Evolutionary conservation across 2,113 vertebrate species (phyloP).

Genomic region (Girardinichthys multiradiatus): DNA sequence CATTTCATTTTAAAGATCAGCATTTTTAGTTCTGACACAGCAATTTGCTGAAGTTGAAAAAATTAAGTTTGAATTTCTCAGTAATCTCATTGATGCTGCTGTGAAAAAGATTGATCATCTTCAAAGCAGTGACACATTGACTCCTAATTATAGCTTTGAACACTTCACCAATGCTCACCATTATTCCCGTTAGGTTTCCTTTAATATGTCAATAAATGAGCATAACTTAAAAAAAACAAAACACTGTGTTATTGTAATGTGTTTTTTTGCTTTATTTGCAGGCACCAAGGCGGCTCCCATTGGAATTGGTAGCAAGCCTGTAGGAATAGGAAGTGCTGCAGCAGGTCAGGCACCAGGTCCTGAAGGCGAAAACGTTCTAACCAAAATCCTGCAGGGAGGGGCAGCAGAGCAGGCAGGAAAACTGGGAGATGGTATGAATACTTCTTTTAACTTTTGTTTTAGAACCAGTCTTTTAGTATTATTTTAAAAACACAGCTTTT

Average conservation of each 20-base stretch:
- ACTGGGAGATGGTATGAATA: conserved; percentile 90
- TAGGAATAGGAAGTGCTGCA: conserved; percentile 76
- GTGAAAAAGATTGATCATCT: neutral
- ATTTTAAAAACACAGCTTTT: neutral
- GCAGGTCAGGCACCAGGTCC: conserved; percentile 78
- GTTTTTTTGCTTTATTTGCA: conserved; percentile 50
- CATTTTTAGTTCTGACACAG: too few relatives aligned
- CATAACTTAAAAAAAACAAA: neutral
- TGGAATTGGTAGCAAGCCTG: conserved; percentile 81
- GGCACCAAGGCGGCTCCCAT: conserved; percentile 85
- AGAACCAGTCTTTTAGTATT: neutral
- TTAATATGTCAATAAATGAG: neutral
- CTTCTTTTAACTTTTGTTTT: neutral
- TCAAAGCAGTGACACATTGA: neutral
- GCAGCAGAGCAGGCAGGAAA: conserved; percentile 98
- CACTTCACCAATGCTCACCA: neutral
- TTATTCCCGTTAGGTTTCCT: neutral
- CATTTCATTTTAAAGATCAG: too few relatives aligned
- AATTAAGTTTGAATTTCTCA: too few relatives aligned
- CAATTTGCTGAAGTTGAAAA: too few relatives aligned
- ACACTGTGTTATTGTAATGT: conserved; percentile 1
- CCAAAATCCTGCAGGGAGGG: conserved; percentile 94
- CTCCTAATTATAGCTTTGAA: neutral
- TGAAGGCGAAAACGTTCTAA: conserved; percentile 92
- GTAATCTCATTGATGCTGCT: too few relatives aligned